Evolutionary conservation across 2,888 invertebrate genomes (phyloP).

Genomic region (Cephus runcator): DNA sequence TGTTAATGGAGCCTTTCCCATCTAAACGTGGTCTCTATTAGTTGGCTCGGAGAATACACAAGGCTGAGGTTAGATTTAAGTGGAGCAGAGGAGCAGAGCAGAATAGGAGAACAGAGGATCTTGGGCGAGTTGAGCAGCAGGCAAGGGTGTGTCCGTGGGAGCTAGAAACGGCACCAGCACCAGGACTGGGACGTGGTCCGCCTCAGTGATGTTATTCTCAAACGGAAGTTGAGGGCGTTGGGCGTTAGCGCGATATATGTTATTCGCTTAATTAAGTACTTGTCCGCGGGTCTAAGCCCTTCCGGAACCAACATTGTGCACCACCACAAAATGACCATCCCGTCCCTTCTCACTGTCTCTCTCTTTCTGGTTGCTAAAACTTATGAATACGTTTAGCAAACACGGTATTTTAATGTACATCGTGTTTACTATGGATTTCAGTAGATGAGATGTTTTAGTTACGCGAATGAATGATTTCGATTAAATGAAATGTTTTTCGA

Average conservation of each 20-base stretch:
- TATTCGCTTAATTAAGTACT: constrained; percentile 63
- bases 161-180: not conserved
- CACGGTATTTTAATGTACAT: not conserved
- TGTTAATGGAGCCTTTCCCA: constrained; percentile 7
- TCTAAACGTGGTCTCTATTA: constrained; percentile 20
- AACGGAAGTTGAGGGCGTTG: constrained; percentile 40
- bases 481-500: not conserved
- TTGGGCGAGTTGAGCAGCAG: not conserved
- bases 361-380: not conserved
- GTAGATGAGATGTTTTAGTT: not conserved
- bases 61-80: constrained; percentile 10
- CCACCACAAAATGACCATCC: not conserved
- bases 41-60: constrained; percentile 21
- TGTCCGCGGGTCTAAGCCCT: constrained; percentile 37
- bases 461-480: not conserved
- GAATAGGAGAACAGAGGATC: constrained; percentile 10
- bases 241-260: constrained; percentile 53
- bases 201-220: constrained; percentile 17
- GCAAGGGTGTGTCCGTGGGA: constrained; percentile 17
- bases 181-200: constrained; percentile 9
- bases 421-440: not conserved
- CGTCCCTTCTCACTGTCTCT: not conserved
- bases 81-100: not conserved
- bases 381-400: not conserved
- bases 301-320: constrained; percentile 15